Evolutionary conservation across 2,888 invertebrate genomes (phyloP).

Genomic region (Norana najaformis): DNA sequence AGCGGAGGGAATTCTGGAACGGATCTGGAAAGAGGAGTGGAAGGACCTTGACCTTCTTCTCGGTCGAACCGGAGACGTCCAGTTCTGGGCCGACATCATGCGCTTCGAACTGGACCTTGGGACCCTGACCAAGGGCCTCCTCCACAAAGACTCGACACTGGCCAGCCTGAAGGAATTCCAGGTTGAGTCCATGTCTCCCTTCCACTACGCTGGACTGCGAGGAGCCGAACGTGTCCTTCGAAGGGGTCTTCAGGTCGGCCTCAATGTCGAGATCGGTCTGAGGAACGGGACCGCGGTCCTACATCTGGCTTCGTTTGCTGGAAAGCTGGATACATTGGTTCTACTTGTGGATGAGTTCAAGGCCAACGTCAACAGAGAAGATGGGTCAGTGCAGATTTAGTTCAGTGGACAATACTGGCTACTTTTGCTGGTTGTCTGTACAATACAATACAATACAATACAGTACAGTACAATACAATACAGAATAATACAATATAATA

Average conservation of each 20-base stretch:
- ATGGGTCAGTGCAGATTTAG: conserved; percentile 28
- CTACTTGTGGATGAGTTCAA: conserved; percentile 38
- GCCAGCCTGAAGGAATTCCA: not conserved
- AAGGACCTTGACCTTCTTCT: not conserved
- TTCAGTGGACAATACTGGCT: not conserved
- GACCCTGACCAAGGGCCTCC: not conserved
- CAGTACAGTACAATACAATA: not conserved
- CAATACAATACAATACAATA: not conserved
- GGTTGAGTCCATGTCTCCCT: not conserved
- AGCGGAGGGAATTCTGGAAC: not conserved
- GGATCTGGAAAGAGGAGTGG: not conserved
- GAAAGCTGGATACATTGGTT: conserved; percentile 30
- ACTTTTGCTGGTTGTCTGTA: no score
- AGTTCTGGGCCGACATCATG: conserved; percentile 2
- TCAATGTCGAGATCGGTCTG: conserved; percentile 35
- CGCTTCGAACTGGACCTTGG: conserved; percentile 18
- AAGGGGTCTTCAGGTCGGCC: conserved; percentile 19
- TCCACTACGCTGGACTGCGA: conserved; percentile 17
- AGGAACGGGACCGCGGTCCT: conserved; percentile 35
- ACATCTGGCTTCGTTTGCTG: conserved; percentile 40
- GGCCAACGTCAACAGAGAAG: conserved; percentile 33
- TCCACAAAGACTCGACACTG: not conserved
- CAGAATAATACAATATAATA: not conserved
- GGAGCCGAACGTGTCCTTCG: not conserved
- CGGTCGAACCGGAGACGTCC: conserved; percentile 15